Evolutionary conservation across 1,140 invertebrate genomes (phyloP).

Genomic region (Samia ricini): DNA sequence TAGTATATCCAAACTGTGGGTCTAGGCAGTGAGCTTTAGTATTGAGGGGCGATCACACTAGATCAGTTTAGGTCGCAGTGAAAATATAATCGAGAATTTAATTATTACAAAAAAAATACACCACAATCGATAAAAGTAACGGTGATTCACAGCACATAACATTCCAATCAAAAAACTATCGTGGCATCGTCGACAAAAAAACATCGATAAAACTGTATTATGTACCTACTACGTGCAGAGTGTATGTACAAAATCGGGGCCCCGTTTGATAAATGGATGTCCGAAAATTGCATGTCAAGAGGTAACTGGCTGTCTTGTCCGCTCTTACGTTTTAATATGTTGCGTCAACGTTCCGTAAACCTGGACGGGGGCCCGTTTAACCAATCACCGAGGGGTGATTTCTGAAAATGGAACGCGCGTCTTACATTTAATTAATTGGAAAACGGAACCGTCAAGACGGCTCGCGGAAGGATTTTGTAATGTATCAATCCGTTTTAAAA

Average conservation of each 20-base stretch:
- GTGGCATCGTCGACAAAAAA: too few relatives aligned
- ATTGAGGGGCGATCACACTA: too few relatives aligned
- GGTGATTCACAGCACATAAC: background rate
- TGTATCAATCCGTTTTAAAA: background rate
- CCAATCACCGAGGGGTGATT: conserved; percentile 50
- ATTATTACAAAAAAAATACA: background rate
- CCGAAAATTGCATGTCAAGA: conserved; percentile 72
- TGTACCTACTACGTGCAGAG: background rate
- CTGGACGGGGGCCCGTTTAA: conserved; percentile 44
- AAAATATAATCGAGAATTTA: background rate
- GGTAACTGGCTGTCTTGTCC: conserved; percentile 57
- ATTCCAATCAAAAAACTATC: background rate
- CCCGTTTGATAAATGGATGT: conserved; percentile 60
- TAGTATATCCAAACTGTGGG: too few relatives aligned
- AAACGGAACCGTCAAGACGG: conserved; percentile 1
- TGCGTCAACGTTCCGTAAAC: conserved; percentile 32
- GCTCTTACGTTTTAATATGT: conserved; percentile 62
- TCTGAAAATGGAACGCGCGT: conserved; percentile 21
- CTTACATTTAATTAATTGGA: conserved; percentile 19
- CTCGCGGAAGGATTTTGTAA: background rate
- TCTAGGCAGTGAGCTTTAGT: too few relatives aligned
- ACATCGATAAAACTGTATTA: background rate
- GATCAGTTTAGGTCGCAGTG: too few relatives aligned
- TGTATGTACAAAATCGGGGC: background rate
- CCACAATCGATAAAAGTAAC: background rate